phyloP scores from a whole-genome alignment of 2,888 invertebrate species.

The Hemaris fuciformis region DNA sequence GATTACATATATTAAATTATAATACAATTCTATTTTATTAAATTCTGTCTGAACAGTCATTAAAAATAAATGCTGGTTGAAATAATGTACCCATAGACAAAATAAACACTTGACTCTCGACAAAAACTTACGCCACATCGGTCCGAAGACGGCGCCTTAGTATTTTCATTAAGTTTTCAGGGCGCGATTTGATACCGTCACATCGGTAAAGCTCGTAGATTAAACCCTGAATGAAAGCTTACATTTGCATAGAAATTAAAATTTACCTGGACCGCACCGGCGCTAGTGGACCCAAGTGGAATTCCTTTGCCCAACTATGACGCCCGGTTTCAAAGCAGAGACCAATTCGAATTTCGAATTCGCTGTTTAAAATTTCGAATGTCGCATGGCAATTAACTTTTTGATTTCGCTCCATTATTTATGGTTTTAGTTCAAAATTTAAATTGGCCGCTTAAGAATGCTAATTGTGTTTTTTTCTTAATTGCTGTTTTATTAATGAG shows the following conservation, averaged over 20 bases:
- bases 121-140: background rate
- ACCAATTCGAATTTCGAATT: constrained; percentile 49
- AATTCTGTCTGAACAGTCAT: background rate
- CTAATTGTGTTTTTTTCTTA: background rate
- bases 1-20: too few relatives aligned
- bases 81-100: background rate
- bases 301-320: constrained; percentile 61
- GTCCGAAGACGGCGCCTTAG: constrained; percentile 7
- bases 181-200: constrained; percentile 65
- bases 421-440: background rate
- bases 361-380: constrained; percentile 22
- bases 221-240: constrained; percentile 72
- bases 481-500: background rate
- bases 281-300: constrained; percentile 67
- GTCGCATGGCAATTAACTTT: constrained; percentile 31
- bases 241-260: constrained; percentile 81
- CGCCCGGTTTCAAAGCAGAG: constrained; percentile 47
- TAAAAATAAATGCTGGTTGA: background rate
- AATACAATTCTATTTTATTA: background rate
- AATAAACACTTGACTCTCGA: background rate
- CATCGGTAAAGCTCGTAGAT: constrained; percentile 70
- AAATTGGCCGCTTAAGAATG: background rate
- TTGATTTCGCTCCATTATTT: constrained; percentile 14
- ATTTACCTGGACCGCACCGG: constrained; percentile 70
- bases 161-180: constrained; percentile 76